Conservation (phyloP, 2,797 vertebrate genomes). For the Betta splendens region DNA sequence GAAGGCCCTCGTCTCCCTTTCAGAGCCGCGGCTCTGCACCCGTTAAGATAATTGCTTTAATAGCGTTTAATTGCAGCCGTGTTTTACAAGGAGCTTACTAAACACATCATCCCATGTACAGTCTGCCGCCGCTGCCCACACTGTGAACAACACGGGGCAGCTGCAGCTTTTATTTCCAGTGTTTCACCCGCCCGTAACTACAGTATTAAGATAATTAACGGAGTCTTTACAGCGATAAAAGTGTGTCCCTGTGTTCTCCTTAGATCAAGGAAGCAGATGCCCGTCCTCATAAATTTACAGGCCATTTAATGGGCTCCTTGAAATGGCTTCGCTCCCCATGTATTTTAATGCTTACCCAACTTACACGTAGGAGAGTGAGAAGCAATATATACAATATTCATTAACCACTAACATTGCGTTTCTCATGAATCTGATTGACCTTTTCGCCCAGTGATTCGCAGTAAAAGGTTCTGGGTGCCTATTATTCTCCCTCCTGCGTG, state of each 20-base stretch:
- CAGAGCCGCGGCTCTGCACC: constrained; percentile 49
- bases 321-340: constrained; percentile 62
- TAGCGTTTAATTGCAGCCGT: constrained; percentile 63
- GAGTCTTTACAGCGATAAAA: constrained; percentile 41
- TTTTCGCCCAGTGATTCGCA: constrained; percentile 58
- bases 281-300: constrained; percentile 62
- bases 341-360: constrained; percentile 60
- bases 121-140: constrained; percentile 30
- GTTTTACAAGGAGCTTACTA: constrained; percentile 59
- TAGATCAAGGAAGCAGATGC: constrained; percentile 3
- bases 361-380: constrained; percentile 35
- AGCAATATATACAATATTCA: constrained; percentile 46
- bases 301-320: constrained; percentile 61
- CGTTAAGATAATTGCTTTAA: constrained; percentile 68
- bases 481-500: constrained; percentile 51
- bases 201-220: constrained; percentile 36
- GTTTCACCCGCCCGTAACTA: constrained; percentile 33
- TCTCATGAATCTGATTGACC: constrained; percentile 81
- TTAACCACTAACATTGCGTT: constrained; percentile 65
- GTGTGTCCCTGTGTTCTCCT: constrained; percentile 18
- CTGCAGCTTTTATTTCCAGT: constrained; percentile 18
- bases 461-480: constrained; percentile 62
- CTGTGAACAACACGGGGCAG: constrained; percentile 24
- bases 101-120: constrained; percentile 45
- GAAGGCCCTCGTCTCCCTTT: constrained; percentile 45